Evolutionary conservation across 2,113 vertebrate genomes (phyloP).

Genomic region (Rousettus leschenaultii): DNA sequence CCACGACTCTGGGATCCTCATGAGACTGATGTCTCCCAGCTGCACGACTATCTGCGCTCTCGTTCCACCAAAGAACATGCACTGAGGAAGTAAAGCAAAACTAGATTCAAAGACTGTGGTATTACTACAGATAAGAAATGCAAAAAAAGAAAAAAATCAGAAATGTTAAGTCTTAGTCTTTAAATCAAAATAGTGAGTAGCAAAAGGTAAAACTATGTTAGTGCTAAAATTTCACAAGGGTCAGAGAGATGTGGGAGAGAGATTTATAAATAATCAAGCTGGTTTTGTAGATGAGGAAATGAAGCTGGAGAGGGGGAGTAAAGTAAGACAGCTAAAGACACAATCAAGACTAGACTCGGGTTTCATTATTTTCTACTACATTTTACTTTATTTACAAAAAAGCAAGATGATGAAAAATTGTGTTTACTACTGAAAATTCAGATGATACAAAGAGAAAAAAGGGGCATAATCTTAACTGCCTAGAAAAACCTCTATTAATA

Average conservation of each 20-base stretch:
- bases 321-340: not conserved
- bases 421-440: not conserved
- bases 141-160: not conserved
- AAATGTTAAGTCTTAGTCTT: not conserved
- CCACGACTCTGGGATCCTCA: constrained; percentile 89
- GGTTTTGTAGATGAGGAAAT: not conserved
- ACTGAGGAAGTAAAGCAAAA: constrained; percentile 82
- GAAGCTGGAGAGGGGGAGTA: not conserved
- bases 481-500: not conserved
- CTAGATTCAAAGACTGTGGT: not conserved
- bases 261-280: not conserved
- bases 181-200: not conserved
- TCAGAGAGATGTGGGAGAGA: not conserved
- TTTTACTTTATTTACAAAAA: not conserved
- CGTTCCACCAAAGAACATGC: constrained; percentile 91
- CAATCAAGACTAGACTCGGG: not conserved
- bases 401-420: not conserved
- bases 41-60: constrained; percentile 87
- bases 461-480: not conserved
- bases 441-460: not conserved
- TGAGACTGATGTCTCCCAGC: constrained; percentile 86
- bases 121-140: not conserved
- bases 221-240: not conserved
- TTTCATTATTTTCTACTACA: not conserved
- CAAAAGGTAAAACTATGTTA: not conserved